phyloP scores from a whole-genome alignment of 2,797 vertebrate species.

The Myotis planiceps region DNA sequence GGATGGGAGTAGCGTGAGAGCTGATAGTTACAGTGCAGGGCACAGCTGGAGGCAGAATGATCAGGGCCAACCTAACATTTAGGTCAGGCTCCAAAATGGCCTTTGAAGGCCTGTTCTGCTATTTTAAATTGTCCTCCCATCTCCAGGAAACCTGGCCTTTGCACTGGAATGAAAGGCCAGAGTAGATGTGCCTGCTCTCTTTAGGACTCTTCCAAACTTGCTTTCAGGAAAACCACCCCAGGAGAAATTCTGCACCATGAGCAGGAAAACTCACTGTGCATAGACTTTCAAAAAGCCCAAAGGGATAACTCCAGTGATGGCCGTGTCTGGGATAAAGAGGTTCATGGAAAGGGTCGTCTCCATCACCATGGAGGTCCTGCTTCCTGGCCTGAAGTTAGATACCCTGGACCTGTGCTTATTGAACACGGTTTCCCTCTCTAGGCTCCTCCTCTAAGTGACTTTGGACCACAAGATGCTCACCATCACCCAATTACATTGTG shows the following conservation, averaged over 20 bases:
- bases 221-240: slow-evolving; percentile 38
- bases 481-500: background rate
- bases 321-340: background rate
- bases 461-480: background rate
- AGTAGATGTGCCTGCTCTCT: background rate
- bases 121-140: slow-evolving; percentile 46
- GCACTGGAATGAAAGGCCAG: background rate
- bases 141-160: slow-evolving; percentile 45
- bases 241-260: background rate
- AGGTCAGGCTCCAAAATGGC: slow-evolving; percentile 55
- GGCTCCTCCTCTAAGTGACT: background rate
- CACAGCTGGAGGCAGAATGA: slow-evolving; percentile 1
- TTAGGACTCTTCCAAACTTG: background rate
- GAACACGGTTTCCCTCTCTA: background rate
- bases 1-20: background rate
- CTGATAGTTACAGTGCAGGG: slow-evolving; percentile 10
- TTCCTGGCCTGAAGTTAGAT: background rate
- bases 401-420: background rate
- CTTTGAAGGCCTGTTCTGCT: slow-evolving; percentile 34
- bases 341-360: background rate
- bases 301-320: background rate
- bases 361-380: background rate
- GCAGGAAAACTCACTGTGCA: background rate
- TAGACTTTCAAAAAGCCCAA: background rate
- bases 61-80: slow-evolving; percentile 38